These are phyloP conservation scores for Spodoptera littoralis DNA, from an alignment of 2,888 invertebrate genomes.

Conservation along the genomic window DNA sequence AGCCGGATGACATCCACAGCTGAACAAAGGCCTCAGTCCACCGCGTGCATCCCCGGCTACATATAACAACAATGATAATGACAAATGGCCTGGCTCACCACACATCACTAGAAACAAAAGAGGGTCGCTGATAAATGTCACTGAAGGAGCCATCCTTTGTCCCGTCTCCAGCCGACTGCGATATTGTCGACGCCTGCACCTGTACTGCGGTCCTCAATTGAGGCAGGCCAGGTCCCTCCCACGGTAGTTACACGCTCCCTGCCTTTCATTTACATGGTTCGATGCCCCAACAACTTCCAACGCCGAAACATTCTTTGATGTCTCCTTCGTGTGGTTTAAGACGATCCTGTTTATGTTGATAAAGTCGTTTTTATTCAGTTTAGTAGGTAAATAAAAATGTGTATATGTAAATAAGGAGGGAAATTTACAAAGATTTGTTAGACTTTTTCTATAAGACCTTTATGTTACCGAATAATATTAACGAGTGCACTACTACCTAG, in stretches of 20 bases:
- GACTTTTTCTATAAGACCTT: too few species aligned
- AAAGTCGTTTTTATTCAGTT: constrained; percentile 1
- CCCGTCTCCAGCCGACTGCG: constrained; percentile 52
- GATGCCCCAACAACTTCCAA: constrained; percentile 23
- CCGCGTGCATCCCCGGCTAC: too few species aligned
- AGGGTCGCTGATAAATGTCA: constrained; percentile 53
- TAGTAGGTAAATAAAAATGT: too few species aligned
- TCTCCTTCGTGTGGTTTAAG: constrained; percentile 12
- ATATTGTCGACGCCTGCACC: constrained; percentile 47
- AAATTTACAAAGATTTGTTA: too few species aligned
- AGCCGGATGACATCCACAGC: too few species aligned
- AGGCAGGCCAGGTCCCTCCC: constrained; percentile 36
- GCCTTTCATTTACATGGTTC: constrained; percentile 39
- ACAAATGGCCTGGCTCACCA: constrained; percentile 40
- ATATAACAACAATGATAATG: constrained; percentile 8
- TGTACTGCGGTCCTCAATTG: constrained; percentile 35
- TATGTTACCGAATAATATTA: too few species aligned
- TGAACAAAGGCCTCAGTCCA: too few species aligned
- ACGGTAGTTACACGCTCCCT: constrained; percentile 16
- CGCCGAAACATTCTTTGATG: constrained; percentile 32
- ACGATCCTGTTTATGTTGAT: constrained; percentile 16
- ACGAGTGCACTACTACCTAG: too few species aligned
- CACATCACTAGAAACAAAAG: constrained; percentile 54
- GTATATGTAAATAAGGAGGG: too few species aligned
- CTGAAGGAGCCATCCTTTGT: constrained; percentile 48